These are phyloP conservation scores for Triplophysa tibetana DNA, from an alignment of 2,113 vertebrate genomes.

Conservation along the genomic window DNA sequence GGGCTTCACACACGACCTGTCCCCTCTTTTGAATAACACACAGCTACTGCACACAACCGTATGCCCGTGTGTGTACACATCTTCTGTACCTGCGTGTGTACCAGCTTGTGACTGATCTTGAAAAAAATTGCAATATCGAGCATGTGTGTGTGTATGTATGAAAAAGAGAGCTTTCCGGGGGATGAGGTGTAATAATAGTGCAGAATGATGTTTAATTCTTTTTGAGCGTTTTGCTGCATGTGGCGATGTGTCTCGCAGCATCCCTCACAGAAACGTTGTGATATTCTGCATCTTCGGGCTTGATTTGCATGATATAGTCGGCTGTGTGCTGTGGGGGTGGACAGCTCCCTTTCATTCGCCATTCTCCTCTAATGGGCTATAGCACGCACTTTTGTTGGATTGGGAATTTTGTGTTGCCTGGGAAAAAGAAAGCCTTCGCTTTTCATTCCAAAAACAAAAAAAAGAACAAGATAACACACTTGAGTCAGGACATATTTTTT, in stretches of 20 bases:
- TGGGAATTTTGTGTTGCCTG: conserved; percentile 39
- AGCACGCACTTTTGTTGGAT: conserved; percentile 38
- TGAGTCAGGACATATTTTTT: not conserved
- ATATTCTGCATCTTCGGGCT: conserved; percentile 46
- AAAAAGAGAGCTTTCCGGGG: conserved; percentile 35
- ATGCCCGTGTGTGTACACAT: conserved; percentile 22
- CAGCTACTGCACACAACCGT: not conserved
- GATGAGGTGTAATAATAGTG: conserved; percentile 51
- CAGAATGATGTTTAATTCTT: conserved; percentile 51
- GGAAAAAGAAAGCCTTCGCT: not conserved
- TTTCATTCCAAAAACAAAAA: not conserved
- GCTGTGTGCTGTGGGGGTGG: conserved; percentile 47
- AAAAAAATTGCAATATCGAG: conserved; percentile 24
- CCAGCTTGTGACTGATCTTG: conserved; percentile 29
- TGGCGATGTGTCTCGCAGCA: conserved; percentile 46
- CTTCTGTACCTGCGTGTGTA: conserved; percentile 35
- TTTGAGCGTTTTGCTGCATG: conserved; percentile 43
- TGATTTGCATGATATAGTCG: conserved; percentile 55
- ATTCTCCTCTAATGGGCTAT: conserved; percentile 52
- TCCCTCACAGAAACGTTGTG: conserved; percentile 48
- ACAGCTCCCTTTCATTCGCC: conserved; percentile 43
- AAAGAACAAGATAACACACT: not conserved
- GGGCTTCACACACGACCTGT: not conserved
- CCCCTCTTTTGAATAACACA: conserved; percentile 1
- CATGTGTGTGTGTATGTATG: conserved; percentile 36